Conservation (phyloP, 2,797 vertebrate genomes). For the Hipposideros larvatus region DNA sequence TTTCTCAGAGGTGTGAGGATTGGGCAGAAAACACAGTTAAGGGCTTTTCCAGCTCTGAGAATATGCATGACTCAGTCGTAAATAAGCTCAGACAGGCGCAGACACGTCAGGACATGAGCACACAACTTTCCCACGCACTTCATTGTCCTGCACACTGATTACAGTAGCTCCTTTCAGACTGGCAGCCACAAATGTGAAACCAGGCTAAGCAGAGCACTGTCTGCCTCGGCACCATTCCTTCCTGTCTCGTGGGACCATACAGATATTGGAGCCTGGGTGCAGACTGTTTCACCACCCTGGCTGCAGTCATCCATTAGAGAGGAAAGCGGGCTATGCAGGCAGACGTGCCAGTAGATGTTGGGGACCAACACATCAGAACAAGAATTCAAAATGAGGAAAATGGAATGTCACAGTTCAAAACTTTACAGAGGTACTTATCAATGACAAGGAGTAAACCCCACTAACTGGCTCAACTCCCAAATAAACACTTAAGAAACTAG, state of each 20-base stretch:
- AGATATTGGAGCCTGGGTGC: not conserved
- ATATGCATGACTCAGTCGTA: not conserved
- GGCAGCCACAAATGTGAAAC: not conserved
- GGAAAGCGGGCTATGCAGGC: not conserved
- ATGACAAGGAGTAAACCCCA: not conserved
- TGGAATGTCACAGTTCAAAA: conserved; percentile 23
- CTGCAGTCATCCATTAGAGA: conserved; percentile 37
- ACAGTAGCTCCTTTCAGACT: conserved; percentile 30
- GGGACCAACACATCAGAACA: not conserved
- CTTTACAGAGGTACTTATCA: conserved; percentile 35
- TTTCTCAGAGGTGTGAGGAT: not conserved
- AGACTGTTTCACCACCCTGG: not conserved
- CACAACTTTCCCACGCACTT: not conserved
- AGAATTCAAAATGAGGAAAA: conserved; percentile 28
- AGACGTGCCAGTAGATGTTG: conserved; percentile 36
- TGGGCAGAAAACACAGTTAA: not conserved
- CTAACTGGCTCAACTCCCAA: not conserved
- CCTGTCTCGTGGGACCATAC: not conserved
- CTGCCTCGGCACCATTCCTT: not conserved
- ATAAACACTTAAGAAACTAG: conserved; percentile 1
- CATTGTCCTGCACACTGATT: not conserved
- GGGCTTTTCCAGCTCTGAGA: not conserved
- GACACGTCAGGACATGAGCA: not conserved
- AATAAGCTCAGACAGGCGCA: conserved; percentile 35
- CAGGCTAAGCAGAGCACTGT: conserved; percentile 7